phyloP scores from a whole-genome alignment of 2,113 vertebrate species.

The Ammodramus savannarum region DNA sequence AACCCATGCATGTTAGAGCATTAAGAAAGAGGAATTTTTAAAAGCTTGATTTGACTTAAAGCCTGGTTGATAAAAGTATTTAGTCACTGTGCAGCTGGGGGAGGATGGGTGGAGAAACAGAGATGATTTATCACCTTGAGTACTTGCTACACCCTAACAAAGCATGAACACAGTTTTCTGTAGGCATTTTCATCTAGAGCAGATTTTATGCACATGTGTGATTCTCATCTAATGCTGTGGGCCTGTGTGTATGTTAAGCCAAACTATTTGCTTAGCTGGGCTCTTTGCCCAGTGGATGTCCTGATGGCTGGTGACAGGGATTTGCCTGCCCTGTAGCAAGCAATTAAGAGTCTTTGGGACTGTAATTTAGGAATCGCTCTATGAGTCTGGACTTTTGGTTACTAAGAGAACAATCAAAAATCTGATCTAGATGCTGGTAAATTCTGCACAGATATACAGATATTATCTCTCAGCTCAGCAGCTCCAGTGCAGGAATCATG shows the following conservation, averaged over 20 bases:
- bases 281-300: slow-evolving; percentile 32
- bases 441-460: background rate
- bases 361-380: background rate
- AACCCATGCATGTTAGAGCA: slow-evolving; percentile 69
- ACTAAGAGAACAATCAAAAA: background rate
- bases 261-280: slow-evolving; percentile 49
- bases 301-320: slow-evolving; percentile 16
- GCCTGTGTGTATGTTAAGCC: background rate
- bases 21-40: slow-evolving; percentile 73
- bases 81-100: slow-evolving; percentile 21
- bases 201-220: slow-evolving; percentile 30
- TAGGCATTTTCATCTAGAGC: background rate
- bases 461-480: background rate
- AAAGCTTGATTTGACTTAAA: slow-evolving; percentile 68
- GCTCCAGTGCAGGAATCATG: background rate
- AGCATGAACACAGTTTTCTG: slow-evolving; percentile 30
- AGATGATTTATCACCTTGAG: slow-evolving; percentile 34
- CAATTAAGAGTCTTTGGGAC: background rate
- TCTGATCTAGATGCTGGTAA: background rate
- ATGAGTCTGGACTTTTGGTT: background rate
- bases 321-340: background rate
- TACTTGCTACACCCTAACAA: slow-evolving; percentile 16
- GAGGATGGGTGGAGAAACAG: background rate
- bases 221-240: slow-evolving; percentile 21
- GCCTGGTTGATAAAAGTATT: slow-evolving; percentile 27